A percentile compares a stretch with the other conserved stretches of the same genome.
Evolutionary conservation across 1,140 invertebrate genomes (phyloP).

Genomic region (Drosophila pruinosa): DNA sequence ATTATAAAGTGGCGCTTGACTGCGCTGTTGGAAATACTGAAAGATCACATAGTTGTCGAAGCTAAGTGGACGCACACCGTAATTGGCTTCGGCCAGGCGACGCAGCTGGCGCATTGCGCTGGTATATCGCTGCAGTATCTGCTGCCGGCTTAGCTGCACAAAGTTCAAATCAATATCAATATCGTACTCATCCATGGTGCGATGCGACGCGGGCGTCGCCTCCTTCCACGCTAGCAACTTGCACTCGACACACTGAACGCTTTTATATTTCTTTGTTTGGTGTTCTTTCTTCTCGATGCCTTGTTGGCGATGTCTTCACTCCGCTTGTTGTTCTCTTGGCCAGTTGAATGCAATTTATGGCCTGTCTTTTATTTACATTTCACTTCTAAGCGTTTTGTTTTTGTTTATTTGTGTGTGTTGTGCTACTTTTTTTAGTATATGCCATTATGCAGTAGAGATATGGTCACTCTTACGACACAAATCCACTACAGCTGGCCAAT

Average conservation of each 20-base stretch:
- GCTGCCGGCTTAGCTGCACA: constrained; percentile 64
- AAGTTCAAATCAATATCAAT: constrained; percentile 71
- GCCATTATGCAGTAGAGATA: not conserved
- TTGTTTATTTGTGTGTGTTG: constrained; percentile 3
- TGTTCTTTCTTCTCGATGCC: not conserved
- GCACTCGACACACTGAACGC: not conserved
- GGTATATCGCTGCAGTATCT: constrained; percentile 67
- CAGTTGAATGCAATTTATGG: not conserved
- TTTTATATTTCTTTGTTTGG: not conserved
- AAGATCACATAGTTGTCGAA: constrained; percentile 78
- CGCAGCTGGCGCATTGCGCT: constrained; percentile 59
- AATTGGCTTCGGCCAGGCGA: constrained; percentile 63
- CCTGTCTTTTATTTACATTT: constrained; percentile 36
- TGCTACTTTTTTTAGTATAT: constrained; percentile 23
- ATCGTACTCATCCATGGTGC: constrained; percentile 53
- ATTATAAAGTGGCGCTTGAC: not conserved
- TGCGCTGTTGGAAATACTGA: constrained; percentile 75
- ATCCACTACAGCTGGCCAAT: not conserved
- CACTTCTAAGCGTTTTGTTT: constrained; percentile 17
- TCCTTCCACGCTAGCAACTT: not conserved
- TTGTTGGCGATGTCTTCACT: not conserved
- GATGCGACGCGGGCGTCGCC: constrained; percentile 23
- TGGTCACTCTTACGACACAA: constrained; percentile 15
- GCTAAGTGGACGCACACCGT: constrained; percentile 61
- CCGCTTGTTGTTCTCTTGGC: not conserved